Base-by-base conservation (phyloP, 2,888 invertebrate species). In the Coecobrya sp. region DNA sequence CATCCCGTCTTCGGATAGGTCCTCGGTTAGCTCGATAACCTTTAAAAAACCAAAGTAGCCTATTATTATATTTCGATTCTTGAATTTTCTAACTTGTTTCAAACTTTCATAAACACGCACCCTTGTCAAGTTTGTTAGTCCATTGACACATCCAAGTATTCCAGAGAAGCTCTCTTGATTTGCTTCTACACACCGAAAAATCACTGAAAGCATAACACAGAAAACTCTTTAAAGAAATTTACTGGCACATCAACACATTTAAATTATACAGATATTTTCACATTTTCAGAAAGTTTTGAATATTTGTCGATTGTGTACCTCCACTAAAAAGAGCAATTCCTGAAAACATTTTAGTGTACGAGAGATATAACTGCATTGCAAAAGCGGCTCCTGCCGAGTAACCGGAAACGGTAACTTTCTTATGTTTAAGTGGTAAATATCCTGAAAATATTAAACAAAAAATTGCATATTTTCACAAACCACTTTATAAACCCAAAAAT, bases 311-410 rank as follows among this genome's bases (percentile, higher is more conserved):
- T 73, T 73, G 42, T n/a, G 42, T 92, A 94, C 94, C 93, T 93
- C 94, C 94, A 86, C 93, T 91, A 86, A 93, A 94, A 86, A 94
- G 91, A 19, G 94, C 94, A 87, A 94, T 89, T 52, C 94, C 94
- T 68, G 90, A 89, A 91, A 94, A 93, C 27, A 93, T 91, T 87
- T 94, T 94, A 7, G 93, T 93, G 81, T 94, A 93, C 55, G 94
- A 81, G 36, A 94, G 84, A 79, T 94, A 94, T 55, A 94, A 89
- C 87, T 93, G 93, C 89, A 94, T 91, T 55, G 94, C 93, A 89
- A 94, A 93, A 25, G 94, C 94, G 25, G 93, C 94, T 42, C 94
- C 94, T 11, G 93, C 92, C 16, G 93, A 91, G 22, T 92, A 92
- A n/a, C 94, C 94, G 30, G 93, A 94, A 3, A 94, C 90, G 11